Conservation (phyloP, 2,113 vertebrate genomes). For the Perca flavescens region DNA sequence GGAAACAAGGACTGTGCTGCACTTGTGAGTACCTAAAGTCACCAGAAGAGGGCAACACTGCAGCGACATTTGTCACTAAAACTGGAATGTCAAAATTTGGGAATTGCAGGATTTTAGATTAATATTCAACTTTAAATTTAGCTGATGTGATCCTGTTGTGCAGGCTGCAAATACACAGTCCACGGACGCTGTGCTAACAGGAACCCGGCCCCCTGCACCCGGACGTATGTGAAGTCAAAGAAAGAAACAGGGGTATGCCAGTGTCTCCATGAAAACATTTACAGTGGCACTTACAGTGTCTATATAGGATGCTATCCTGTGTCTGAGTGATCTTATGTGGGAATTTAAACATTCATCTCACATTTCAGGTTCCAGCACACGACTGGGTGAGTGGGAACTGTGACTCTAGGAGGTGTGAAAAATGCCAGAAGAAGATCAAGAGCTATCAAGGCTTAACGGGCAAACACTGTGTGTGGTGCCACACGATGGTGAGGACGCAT, state of each 20-base stretch:
- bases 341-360: conserved; percentile 33
- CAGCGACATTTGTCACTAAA: neutral
- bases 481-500: conserved; percentile 85
- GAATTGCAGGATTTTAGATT: neutral
- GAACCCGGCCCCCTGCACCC: conserved; percentile 88
- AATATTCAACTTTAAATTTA: neutral
- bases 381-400: conserved; percentile 94
- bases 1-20: conserved; percentile 94
- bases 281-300: neutral
- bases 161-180: conserved; percentile 93
- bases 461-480: conserved; percentile 94
- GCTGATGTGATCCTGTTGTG: neutral
- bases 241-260: conserved; percentile 90
- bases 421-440: conserved; percentile 94
- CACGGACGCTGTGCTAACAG: conserved; percentile 93
- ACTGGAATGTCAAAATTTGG: neutral
- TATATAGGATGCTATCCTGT: neutral
- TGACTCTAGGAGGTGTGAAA: conserved; percentile 88
- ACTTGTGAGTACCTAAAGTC: conserved; percentile 85
- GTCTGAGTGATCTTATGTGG: conserved; percentile 1
- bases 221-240: conserved; percentile 93
- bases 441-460: conserved; percentile 86
- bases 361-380: conserved; percentile 85
- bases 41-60: conserved; percentile 56
- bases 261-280: conserved; percentile 36